These are phyloP conservation scores for Hystrix brachyura DNA, from an alignment of 2,113 vertebrate species.

Conservation along the genomic window DNA sequence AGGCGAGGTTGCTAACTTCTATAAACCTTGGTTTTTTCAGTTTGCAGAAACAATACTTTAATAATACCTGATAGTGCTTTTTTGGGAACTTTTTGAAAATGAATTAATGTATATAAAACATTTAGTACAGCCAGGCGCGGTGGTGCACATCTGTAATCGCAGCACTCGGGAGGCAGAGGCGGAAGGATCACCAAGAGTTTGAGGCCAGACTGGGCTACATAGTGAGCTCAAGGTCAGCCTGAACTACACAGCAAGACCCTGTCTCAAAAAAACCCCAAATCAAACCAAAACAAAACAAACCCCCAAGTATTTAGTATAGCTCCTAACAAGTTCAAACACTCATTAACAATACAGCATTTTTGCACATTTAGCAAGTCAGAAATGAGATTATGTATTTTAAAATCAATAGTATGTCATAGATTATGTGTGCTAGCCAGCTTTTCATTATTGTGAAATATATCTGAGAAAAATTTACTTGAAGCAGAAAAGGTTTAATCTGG, in stretches of 20 bases:
- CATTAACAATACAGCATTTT: not conserved
- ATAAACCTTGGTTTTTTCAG: not conserved
- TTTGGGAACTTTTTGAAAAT: not conserved
- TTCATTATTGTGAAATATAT: not conserved
- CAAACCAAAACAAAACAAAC: too few species aligned
- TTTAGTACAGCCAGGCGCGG: not conserved
- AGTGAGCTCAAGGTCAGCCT: too few species aligned
- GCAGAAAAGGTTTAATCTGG: not conserved
- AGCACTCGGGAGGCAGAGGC: too few species aligned
- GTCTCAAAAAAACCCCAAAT: too few species aligned
- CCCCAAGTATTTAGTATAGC: not conserved
- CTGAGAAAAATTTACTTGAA: not conserved
- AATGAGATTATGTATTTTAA: slow-evolving; percentile 1
- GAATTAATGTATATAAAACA: not conserved
- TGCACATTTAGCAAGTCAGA: not conserved
- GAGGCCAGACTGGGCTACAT: too few species aligned
- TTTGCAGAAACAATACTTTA: not conserved
- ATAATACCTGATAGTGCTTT: not conserved
- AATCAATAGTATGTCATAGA: not conserved
- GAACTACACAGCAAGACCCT: too few species aligned
- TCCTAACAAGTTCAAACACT: not conserved
- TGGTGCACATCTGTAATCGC: too few species aligned
- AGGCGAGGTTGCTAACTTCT: not conserved
- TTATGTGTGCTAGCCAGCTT: not conserved
- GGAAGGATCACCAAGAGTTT: too few species aligned